Percentiles rank a stretch among this genome's conserved stretches.
Evolutionary conservation across 2,113 vertebrate species (phyloP).

Genomic region (Alaudala cheleensis): DNA sequence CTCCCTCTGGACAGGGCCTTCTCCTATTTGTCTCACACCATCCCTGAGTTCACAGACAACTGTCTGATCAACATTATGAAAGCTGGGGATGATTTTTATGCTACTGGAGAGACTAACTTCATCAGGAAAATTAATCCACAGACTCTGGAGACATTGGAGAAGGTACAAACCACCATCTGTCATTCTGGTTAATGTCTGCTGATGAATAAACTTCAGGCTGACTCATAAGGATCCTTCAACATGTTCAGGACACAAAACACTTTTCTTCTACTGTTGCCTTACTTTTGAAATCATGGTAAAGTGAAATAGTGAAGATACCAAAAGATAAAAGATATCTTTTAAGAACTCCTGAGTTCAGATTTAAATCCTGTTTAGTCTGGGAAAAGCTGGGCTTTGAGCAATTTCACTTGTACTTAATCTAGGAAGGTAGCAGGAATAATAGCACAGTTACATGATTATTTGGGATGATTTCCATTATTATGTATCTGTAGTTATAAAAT

Average conservation of each 20-base stretch:
- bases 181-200: not conserved
- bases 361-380: not conserved
- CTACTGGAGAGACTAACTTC: slow-evolving; percentile 90
- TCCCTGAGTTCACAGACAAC: slow-evolving; percentile 96
- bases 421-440: not conserved
- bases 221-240: not conserved
- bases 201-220: not conserved
- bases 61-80: slow-evolving; percentile 92
- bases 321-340: not conserved
- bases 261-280: not conserved
- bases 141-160: slow-evolving; percentile 86
- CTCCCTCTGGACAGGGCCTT: slow-evolving; percentile 76
- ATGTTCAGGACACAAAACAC: not conserved
- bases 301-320: not conserved
- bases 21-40: slow-evolving; percentile 83
- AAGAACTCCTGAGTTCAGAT: not conserved
- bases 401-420: not conserved
- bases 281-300: not conserved
- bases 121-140: slow-evolving; percentile 86
- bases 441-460: not conserved
- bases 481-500: not conserved
- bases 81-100: slow-evolving; percentile 88
- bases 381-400: not conserved
- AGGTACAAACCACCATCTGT: slow-evolving; percentile 70
- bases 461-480: slow-evolving; percentile 9